These are phyloP conservation scores for Cacoxenus indagator DNA, from an alignment of 2,888 invertebrate genomes.

Conservation along the genomic window DNA sequence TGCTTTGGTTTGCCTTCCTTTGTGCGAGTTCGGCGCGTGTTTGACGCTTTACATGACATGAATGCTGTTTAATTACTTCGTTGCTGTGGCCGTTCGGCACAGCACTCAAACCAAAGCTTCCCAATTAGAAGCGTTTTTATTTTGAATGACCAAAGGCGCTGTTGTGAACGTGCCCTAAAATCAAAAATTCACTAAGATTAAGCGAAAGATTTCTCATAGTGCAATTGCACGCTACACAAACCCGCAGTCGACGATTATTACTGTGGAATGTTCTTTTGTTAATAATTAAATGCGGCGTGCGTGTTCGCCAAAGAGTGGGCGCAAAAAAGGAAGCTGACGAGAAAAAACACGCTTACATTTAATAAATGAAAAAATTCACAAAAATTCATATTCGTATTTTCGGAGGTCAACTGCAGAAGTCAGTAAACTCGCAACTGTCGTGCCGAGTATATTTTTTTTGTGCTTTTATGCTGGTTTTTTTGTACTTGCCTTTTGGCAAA, in stretches of 20 bases:
- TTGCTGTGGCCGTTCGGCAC: constrained; percentile 8
- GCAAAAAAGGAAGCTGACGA: constrained; percentile 26
- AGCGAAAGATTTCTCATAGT: background rate
- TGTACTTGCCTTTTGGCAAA: background rate
- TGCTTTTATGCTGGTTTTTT: background rate
- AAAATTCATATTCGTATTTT: constrained; percentile 32
- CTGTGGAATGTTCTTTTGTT: too few relatives aligned
- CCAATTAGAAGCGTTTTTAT: constrained; percentile 37
- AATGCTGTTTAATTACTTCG: constrained; percentile 26
- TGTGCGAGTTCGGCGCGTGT: background rate
- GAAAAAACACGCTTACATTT: constrained; percentile 7
- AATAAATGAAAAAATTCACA: constrained; percentile 16
- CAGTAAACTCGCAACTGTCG: constrained; percentile 35
- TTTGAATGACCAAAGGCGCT: constrained; percentile 43
- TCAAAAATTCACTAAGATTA: background rate
- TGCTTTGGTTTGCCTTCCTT: constrained; percentile 14
- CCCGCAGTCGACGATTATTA: background rate
- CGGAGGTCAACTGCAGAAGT: constrained; percentile 54
- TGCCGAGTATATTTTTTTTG: background rate
- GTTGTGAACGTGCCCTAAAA: constrained; percentile 37
- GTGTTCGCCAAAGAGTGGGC: constrained; percentile 26
- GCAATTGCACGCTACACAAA: constrained; percentile 6
- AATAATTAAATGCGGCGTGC: constrained; percentile 34
- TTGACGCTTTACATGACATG: constrained; percentile 17
- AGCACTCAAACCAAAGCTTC: constrained; percentile 20